Conservation (phyloP, 2,797 vertebrate species). For the Rhynchotus rufescens region DNA sequence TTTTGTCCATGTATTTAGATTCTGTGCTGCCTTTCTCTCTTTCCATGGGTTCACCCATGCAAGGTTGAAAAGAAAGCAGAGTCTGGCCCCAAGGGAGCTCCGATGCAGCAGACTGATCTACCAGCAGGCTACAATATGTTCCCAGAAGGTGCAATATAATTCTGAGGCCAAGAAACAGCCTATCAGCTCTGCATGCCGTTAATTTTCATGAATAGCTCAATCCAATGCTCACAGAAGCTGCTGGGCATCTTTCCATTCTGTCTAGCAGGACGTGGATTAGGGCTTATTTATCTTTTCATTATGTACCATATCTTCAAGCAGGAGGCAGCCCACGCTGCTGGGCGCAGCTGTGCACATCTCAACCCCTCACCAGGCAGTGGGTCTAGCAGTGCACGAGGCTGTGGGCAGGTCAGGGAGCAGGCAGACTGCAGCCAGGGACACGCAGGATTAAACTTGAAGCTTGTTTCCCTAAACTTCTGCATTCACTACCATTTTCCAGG, state of each 20-base stretch:
- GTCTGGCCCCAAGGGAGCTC: constrained; percentile 17
- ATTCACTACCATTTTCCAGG: background rate
- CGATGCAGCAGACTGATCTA: constrained; percentile 51
- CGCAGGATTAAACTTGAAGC: constrained; percentile 19
- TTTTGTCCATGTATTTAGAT: background rate
- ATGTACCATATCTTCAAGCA: background rate
- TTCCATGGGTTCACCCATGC: background rate
- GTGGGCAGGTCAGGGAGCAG: background rate
- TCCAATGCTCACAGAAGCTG: constrained; percentile 25
- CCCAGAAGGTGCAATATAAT: constrained; percentile 43
- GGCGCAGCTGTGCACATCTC: background rate
- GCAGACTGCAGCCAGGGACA: constrained; percentile 29
- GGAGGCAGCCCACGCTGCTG: background rate
- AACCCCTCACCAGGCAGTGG: background rate
- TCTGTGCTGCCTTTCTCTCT: background rate
- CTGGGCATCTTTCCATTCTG: constrained; percentile 51
- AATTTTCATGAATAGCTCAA: constrained; percentile 54
- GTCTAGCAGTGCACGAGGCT: background rate
- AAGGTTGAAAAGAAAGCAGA: background rate
- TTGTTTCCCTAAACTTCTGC: constrained; percentile 45
- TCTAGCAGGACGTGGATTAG: constrained; percentile 18
- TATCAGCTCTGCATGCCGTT: constrained; percentile 60
- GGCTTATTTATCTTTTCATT: constrained; percentile 35
- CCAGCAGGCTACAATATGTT: constrained; percentile 55
- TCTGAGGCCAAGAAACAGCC: constrained; percentile 59